Percentiles rank a stretch among this genome's conserved stretches.
These are phyloP conservation scores for Drosophila prosaltans DNA, from an alignment of 1,140 invertebrate genomes.

Conservation along the genomic window DNA sequence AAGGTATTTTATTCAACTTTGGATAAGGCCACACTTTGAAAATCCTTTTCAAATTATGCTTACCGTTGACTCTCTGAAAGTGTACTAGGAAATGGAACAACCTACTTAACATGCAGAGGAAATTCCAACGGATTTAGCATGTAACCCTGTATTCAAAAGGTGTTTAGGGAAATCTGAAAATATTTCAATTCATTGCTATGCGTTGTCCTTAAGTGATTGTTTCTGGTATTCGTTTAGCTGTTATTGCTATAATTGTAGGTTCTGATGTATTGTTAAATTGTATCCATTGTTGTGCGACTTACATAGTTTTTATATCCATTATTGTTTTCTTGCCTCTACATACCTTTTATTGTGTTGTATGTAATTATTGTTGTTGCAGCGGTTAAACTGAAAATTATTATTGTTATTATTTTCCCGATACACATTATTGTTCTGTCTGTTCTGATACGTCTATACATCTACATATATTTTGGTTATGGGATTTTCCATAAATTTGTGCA, in stretches of 20 bases:
- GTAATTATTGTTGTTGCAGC: neutral
- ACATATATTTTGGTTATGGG: neutral
- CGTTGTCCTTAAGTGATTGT: neutral
- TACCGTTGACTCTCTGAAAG: no score
- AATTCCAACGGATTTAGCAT: neutral
- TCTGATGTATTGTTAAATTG: neutral
- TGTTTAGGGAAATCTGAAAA: neutral
- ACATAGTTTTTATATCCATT: neutral
- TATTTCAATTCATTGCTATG: neutral
- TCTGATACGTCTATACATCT: neutral
- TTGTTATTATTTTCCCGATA: constrained; percentile 1
- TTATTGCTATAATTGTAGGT: neutral
- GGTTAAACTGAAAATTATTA: neutral
- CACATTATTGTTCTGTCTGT: neutral
- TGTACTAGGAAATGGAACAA: no score
- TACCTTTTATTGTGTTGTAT: neutral
- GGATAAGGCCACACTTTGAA: no score
- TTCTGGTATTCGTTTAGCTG: neutral
- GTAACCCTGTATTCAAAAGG: neutral
- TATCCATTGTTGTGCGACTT: neutral
- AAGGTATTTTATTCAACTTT: no score
- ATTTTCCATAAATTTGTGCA: neutral
- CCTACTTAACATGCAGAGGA: neutral
- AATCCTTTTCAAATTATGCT: no score
- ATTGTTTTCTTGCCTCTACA: neutral